Evolutionary conservation across 2,888 invertebrate species (phyloP), one percentile per base, ranked within the genome.

Genomic region (Ormia ochracea): DNA sequence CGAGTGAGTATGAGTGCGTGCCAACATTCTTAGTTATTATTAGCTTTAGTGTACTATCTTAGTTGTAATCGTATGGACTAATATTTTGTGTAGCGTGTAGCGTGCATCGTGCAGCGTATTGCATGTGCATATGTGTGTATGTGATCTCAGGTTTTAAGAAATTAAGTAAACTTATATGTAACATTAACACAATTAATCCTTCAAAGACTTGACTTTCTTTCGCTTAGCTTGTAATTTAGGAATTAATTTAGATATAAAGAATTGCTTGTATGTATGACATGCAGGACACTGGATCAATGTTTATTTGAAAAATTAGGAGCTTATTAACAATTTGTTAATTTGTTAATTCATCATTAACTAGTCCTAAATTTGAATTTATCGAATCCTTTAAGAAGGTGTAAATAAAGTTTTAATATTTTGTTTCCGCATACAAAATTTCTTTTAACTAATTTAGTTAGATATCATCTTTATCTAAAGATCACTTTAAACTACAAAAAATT

Each of bases 91-190:
- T 2, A 56, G 43, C 14, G 28, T 28, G 26, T 4, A 28, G 23
- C 12, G 23, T 56, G 45, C 26, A 19, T 7, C 12, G 3, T 38
- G 59, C 17, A 61, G n/a, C n/a, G n/a, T n/a, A n/a, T n/a, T n/a
- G n/a, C n/a, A n/a, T n/a, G n/a, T n/a, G n/a, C n/a, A n/a, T n/a
- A n/a, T n/a, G n/a, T n/a, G n/a, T 68, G 74, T 48, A 52, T 78
- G 74, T 76, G 75, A 72, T 75, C 75, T 75, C 75, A 78, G 75
- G 50, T 81, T 75, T 50, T 68, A 81, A 78, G 70, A 38, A 68
- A 68, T 54, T n/a, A 14, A 6, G n/a, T 45, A 14, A 12, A 21
- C 23, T 10, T 41, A 41, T 41, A 23, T 48, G 48, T 48, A 65
- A 28, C 4, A 19, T 45, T 17, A 26, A 45, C n/a, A 45, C 17